Percentiles rank a stretch among this genome's conserved stretches.
Conservation (phyloP, 2,797 vertebrate genomes). For the Lateolabrax maculatus region DNA sequence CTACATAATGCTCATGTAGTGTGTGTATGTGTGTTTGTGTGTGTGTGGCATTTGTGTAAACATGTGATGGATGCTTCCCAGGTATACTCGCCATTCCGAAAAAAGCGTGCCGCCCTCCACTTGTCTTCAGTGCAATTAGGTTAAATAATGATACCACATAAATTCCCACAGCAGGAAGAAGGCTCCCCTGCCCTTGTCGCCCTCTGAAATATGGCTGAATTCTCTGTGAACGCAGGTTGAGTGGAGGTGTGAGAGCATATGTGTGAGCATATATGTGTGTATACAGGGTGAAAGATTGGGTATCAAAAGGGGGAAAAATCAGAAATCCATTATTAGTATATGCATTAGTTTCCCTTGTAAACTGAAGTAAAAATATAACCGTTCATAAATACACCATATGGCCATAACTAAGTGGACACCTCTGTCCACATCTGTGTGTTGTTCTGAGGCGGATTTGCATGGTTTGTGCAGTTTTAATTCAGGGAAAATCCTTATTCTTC, state of each 20-base stretch:
- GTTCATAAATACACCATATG: background rate
- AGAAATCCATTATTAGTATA: background rate
- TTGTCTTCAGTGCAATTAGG: constrained; percentile 80
- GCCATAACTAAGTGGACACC: background rate
- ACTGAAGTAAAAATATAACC: background rate
- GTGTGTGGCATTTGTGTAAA: constrained; percentile 40
- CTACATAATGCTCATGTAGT: constrained; percentile 36
- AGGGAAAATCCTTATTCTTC: background rate
- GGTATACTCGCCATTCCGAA: constrained; percentile 56
- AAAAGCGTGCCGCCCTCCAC: constrained; percentile 72
- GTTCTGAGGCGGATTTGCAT: background rate
- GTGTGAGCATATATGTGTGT: background rate
- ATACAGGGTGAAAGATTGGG: constrained; percentile 6
- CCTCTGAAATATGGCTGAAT: constrained; percentile 71
- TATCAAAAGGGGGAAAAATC: background rate
- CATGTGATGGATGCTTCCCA: constrained; percentile 67
- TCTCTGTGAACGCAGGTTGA: constrained; percentile 56
- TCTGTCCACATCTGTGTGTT: background rate
- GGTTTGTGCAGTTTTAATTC: background rate
- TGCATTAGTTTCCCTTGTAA: background rate
- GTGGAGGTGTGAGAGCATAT: constrained; percentile 18
- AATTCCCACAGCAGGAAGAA: constrained; percentile 71
- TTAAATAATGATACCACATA: constrained; percentile 82
- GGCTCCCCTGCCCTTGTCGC: constrained; percentile 76
- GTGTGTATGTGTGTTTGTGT: constrained; percentile 1